Conservation (phyloP, 2,113 vertebrate species). For the Callospermophilus lateralis region DNA sequence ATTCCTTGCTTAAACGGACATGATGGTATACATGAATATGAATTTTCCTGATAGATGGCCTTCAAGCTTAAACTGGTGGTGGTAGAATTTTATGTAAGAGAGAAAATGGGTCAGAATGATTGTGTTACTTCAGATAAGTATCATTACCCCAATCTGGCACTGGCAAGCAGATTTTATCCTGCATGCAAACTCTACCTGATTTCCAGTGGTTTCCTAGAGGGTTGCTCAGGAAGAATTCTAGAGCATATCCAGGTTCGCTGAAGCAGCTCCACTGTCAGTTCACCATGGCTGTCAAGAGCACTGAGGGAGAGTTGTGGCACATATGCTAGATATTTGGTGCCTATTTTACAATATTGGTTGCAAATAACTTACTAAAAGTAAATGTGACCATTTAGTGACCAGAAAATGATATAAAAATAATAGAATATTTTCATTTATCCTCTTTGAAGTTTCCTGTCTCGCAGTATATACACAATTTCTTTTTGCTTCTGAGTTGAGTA, state of each 20-base stretch:
- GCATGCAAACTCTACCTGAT: not conserved
- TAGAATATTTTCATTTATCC: not conserved
- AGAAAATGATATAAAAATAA: not conserved
- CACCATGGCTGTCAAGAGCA: not conserved
- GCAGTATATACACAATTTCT: not conserved
- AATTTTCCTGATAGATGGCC: not conserved
- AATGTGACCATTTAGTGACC: not conserved
- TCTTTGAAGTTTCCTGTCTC: not conserved
- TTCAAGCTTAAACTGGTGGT: not conserved
- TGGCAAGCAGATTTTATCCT: not conserved
- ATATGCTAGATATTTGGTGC: not conserved
- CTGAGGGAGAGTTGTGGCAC: not conserved
- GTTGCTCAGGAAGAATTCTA: not conserved
- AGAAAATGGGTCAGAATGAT: not conserved
- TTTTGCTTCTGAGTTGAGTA: not conserved
- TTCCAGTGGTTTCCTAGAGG: not conserved
- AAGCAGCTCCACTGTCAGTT: not conserved
- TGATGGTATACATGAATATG: not conserved
- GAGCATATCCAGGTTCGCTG: not conserved
- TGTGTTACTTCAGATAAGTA: constrained; percentile 8
- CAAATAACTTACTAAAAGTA: not conserved
- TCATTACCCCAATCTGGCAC: not conserved
- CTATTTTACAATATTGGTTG: not conserved
- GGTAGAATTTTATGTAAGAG: not conserved
- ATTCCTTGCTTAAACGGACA: not conserved